These are phyloP conservation scores for Phainopepla nitens DNA, from an alignment of 2,113 vertebrate species.

Conservation along the genomic window DNA sequence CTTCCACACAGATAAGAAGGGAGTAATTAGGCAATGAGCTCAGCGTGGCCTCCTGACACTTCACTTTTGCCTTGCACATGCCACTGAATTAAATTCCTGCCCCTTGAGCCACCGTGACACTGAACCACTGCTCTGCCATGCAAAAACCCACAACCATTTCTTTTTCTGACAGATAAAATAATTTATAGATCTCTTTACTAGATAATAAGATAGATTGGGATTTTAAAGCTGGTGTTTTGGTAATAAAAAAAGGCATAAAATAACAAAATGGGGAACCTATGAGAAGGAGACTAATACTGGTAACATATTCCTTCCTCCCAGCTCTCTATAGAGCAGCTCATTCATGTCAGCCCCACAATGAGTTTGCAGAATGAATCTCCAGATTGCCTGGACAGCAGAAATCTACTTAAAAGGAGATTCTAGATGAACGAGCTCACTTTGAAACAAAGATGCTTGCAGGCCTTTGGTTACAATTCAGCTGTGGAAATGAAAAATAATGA, in stretches of 20 bases:
- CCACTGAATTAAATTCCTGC: neutral
- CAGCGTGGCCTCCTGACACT: neutral
- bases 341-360: neutral
- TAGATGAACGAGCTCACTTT: neutral
- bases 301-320: neutral
- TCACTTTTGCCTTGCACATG: neutral
- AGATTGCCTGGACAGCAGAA: neutral
- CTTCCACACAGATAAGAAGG: neutral
- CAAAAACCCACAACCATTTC: neutral
- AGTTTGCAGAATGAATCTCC: neutral
- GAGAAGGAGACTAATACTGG: neutral
- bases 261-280: neutral
- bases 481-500: neutral
- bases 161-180: neutral
- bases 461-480: neutral
- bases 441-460: neutral
- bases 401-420: conserved; percentile 8
- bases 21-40: neutral
- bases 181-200: neutral
- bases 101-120: neutral
- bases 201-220: accelerated
- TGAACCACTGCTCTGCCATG: accelerated
- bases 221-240: neutral
- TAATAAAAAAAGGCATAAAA: neutral
- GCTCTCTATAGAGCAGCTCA: neutral